Base-by-base conservation (phyloP, 1,140 invertebrate genomes). In the Procambarus virginalis region DNA sequence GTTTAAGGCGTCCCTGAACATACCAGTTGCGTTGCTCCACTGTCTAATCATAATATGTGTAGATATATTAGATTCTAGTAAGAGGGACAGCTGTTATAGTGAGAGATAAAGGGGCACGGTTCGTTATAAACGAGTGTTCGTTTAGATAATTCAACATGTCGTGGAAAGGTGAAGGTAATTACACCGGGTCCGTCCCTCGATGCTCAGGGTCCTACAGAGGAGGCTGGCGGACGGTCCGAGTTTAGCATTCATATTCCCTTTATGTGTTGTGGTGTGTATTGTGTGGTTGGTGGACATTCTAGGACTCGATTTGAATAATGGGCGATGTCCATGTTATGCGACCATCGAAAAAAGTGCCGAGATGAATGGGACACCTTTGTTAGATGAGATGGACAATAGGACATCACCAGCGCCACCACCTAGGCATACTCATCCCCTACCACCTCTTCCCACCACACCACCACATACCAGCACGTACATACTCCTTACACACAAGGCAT, bases 261-360 rank as follows among this genome's bases (percentile, higher is more conserved):
- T 81, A 81, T 75, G 86, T 88, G 86, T 81, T 81, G 34, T 34
- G 34, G 70, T 81, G 86, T 55, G 86, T 80, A 88, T 88, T 88
- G 78, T 88, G 60, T 70, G n/a, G n/a, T n/a, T 49, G 60, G 46
- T n/a, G 86, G 86, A 81, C 86, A 70, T 81, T 80, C 86, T 51
- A 81, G 79, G 75, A 70, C 78, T 81, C 79, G 86, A 75, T 81
- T 51, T 81, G 86, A 88, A 88, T 88, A 88, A 88, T 81, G 78
- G 86, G 3, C 80, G 78, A 88, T 88, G 86, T 88, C 79, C 75
- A 81, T 58, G 86, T 81, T 88, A 88, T 81, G 86, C 86, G 86
- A 55, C 60, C 86, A 70, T 73, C 64, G 58, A 75, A 55, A 81
- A 81, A 81, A 81, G 46, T 64, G 78, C 14, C n/a, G 48, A 46